Percentiles rank a stretch among this genome's conserved stretches.
Evolutionary conservation across 2,888 invertebrate species (phyloP).

Genomic region (Iphiclides podalirius): DNA sequence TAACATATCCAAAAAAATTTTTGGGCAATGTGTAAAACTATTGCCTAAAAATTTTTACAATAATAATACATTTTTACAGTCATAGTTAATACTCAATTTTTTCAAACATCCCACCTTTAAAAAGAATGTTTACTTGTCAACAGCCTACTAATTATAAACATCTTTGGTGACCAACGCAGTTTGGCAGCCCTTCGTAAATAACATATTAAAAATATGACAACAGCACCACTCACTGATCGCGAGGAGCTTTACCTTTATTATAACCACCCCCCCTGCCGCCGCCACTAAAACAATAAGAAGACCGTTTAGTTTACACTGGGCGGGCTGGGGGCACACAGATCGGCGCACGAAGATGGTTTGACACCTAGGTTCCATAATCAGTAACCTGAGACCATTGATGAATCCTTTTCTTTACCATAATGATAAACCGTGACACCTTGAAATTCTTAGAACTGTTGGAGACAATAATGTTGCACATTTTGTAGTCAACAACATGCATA

Average conservation of each 20-base stretch:
- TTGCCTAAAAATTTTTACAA: background rate
- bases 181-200: slow-evolving; percentile 76
- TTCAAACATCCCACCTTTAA: background rate
- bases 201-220: slow-evolving; percentile 81
- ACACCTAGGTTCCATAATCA: slow-evolving; percentile 75
- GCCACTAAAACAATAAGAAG: slow-evolving; percentile 95
- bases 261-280: slow-evolving; percentile 96
- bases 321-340: slow-evolving; percentile 79
- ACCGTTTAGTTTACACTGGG: slow-evolving; percentile 85
- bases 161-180: slow-evolving; percentile 31
- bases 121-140: slow-evolving; percentile 38
- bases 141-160: slow-evolving; percentile 35
- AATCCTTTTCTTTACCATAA: slow-evolving; percentile 82
- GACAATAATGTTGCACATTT: slow-evolving; percentile 50
- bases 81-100: background rate
- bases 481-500: slow-evolving; percentile 46
- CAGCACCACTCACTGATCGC: slow-evolving; percentile 86
- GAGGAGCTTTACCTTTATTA: slow-evolving; percentile 97
- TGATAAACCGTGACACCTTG: slow-evolving; percentile 70
- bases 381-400: slow-evolving; percentile 67
- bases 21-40: background rate
- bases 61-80: background rate
- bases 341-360: slow-evolving; percentile 77
- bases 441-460: slow-evolving; percentile 72
- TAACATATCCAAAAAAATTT: no score